These are phyloP conservation scores for Poeciliopsis turneri DNA, from an alignment of 2,797 vertebrate species.

Conservation along the genomic window DNA sequence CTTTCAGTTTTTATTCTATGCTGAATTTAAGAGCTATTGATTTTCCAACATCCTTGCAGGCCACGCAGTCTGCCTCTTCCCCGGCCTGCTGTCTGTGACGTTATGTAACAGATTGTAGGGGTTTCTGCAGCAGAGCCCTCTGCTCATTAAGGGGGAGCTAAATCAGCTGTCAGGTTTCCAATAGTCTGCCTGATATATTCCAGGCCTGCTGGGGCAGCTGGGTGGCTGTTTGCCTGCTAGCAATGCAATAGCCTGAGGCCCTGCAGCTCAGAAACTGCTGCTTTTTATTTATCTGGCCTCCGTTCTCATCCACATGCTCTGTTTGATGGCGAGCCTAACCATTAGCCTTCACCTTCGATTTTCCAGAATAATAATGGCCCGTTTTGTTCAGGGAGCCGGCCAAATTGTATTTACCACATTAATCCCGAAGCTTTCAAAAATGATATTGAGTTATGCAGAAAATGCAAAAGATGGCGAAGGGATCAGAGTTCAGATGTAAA, in stretches of 20 bases:
- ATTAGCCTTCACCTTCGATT: slow-evolving; percentile 34
- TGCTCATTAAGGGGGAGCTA: slow-evolving; percentile 65
- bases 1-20: slow-evolving; percentile 19
- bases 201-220: slow-evolving; percentile 60
- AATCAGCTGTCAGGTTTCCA: slow-evolving; percentile 74
- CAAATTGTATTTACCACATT: background rate
- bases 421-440: background rate
- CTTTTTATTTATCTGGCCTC: slow-evolving; percentile 64
- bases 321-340: slow-evolving; percentile 35
- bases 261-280: slow-evolving; percentile 55
- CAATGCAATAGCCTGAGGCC: slow-evolving; percentile 68
- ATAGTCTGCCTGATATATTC: slow-evolving; percentile 61
- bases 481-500: background rate
- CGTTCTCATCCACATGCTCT: slow-evolving; percentile 41
- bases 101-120: slow-evolving; percentile 64
- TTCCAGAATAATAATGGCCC: slow-evolving; percentile 27
- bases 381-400: slow-evolving; percentile 21
- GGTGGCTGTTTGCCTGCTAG: slow-evolving; percentile 72
- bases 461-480: background rate
- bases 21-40: slow-evolving; percentile 24
- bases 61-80: slow-evolving; percentile 22
- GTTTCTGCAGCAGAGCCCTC: slow-evolving; percentile 49
- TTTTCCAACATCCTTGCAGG: slow-evolving; percentile 25
- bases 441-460: background rate
- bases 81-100: slow-evolving; percentile 41